Evolutionary conservation across 2,797 vertebrate genomes (phyloP).

Genomic region (Myotis pilosus): DNA sequence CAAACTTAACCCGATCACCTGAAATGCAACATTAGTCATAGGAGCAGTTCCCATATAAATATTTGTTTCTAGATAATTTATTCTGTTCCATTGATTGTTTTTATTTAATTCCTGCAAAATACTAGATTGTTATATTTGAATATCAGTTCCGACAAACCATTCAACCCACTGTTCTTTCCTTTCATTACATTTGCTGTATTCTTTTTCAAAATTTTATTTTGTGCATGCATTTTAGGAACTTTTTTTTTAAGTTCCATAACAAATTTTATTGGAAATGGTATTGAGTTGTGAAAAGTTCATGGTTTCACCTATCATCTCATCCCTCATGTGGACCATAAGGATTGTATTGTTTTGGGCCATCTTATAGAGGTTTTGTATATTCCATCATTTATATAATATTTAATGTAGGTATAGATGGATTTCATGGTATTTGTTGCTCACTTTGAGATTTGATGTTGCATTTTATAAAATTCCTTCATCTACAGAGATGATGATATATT

Average conservation of each 20-base stretch:
- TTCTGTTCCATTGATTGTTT: background rate
- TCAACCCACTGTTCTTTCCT: background rate
- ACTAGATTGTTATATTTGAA: background rate
- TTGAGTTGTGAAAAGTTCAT: background rate
- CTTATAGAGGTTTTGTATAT: background rate
- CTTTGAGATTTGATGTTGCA: constrained; percentile 12
- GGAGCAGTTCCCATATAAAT: background rate
- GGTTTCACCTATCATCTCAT: background rate
- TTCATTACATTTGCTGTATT: background rate
- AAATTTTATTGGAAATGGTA: background rate
- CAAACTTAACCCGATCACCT: background rate
- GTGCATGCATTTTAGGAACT: background rate
- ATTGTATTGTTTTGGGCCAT: background rate
- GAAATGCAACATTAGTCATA: background rate
- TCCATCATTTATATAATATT: background rate
- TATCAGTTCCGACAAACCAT: background rate
- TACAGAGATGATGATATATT: background rate
- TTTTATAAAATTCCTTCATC: background rate
- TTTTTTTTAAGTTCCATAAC: background rate
- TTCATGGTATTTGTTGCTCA: background rate
- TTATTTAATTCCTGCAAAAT: background rate
- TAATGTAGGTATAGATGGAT: background rate
- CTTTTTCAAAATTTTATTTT: background rate
- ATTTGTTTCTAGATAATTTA: background rate
- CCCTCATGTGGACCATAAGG: background rate